A percentile compares a stretch with the other conserved stretches of the same genome.
phyloP scores from a whole-genome alignment of 2,888 invertebrate species.

The Xestobium rufovillosum region DNA sequence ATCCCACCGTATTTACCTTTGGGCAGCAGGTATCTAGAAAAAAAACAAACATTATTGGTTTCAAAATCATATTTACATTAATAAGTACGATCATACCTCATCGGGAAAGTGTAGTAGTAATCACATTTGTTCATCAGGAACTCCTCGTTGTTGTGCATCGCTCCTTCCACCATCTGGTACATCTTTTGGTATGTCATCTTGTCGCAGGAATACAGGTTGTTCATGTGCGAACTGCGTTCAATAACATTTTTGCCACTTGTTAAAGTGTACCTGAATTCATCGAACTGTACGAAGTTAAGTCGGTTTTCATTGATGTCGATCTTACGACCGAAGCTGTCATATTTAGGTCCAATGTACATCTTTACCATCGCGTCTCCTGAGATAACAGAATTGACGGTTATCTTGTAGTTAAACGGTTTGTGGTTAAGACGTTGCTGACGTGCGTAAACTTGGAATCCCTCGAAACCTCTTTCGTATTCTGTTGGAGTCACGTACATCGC shows the following conservation, averaged over 20 bases:
- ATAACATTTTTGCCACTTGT: slow-evolving; percentile 58
- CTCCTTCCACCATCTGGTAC: slow-evolving; percentile 53
- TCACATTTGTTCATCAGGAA: slow-evolving; percentile 49
- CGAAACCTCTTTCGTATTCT: slow-evolving; percentile 45
- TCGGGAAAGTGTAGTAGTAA: slow-evolving; percentile 61
- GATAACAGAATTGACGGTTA: slow-evolving; percentile 54
- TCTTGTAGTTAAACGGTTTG: slow-evolving; percentile 55
- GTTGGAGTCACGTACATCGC: slow-evolving; percentile 45
- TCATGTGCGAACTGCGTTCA: slow-evolving; percentile 59
- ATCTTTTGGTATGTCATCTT: slow-evolving; percentile 56
- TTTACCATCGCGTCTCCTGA: slow-evolving; percentile 52
- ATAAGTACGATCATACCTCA: too few species aligned
- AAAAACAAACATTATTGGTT: too few species aligned
- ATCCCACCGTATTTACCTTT: slow-evolving; percentile 10
- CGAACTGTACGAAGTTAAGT: slow-evolving; percentile 55
- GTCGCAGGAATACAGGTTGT: slow-evolving; percentile 56
- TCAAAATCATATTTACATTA: slow-evolving; percentile 7
- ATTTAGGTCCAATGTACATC: slow-evolving; percentile 64
- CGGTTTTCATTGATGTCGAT: slow-evolving; percentile 51
- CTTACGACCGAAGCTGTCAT: slow-evolving; percentile 52
- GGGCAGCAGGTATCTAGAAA: slow-evolving; percentile 10
- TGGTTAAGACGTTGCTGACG: slow-evolving; percentile 65
- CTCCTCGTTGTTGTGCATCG: slow-evolving; percentile 41
- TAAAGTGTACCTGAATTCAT: slow-evolving; percentile 53
- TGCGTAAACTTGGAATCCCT: slow-evolving; percentile 47